Evolutionary conservation across 1,140 invertebrate genomes (phyloP), one percentile per base, ranked within the genome.

Genomic region (Cydia fagiglandana): DNA sequence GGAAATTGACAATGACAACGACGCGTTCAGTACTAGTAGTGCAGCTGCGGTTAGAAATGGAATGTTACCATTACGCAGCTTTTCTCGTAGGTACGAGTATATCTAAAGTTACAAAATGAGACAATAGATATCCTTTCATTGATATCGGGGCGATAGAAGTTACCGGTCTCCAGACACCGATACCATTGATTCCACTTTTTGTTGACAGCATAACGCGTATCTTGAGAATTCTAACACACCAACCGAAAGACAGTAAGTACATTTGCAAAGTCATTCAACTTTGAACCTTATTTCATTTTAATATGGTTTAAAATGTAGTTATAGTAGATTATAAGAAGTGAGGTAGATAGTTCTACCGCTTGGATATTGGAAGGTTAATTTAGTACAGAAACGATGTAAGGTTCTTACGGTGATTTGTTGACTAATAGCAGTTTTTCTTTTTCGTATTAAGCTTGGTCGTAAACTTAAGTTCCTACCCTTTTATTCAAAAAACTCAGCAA

Each of bases 111-210:
- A 61, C 56, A 24, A 61, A 61, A 24, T 20, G 20, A 61, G 56
- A 61, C 56, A 9, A 61, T 61, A n/a, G n/a, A 61, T 61, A 61
- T 61, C 56, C 10, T 61, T 61, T 61, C 56, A 61, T 24, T 61
- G 56, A 61, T 61, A 24, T 24, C 20, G 17, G 12, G n/a, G 17
- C 56, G 56, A 61, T 61, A 61, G 20, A 61, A 61, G 10, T 53
- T 61, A 61, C 56, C 56, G 10, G 66, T 70, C 66, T 17, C 66
- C 15, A 70, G 30, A 17, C 34, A 38, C 30, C 66, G 66, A 70
- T 70, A 70, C 66, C 66, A 64, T 74, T 53, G 47, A 53, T 61
- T 38, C 73, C 73, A 70, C 47, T 73, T 78, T 75, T 78, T 75
- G 74, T 73, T 73, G 20, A 64, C 74, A 24, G 34, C 73, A 47